These are phyloP conservation scores for Sarcophilus harrisii DNA, from an alignment of 2,797 vertebrate genomes.

Conservation along the genomic window DNA sequence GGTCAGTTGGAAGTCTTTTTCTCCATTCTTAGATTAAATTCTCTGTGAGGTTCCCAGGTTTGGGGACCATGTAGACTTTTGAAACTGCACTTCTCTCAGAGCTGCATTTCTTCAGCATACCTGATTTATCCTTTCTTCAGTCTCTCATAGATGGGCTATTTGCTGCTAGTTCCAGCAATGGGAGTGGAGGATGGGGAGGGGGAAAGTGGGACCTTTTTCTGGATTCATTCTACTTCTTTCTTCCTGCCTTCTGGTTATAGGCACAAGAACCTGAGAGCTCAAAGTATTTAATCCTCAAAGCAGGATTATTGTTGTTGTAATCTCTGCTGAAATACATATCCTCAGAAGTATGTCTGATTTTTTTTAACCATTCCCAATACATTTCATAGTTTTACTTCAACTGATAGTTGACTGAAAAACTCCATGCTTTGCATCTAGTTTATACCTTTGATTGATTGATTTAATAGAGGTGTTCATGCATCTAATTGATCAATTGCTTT, in stretches of 20 bases:
- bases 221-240: not conserved
- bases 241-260: not conserved
- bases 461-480: not conserved
- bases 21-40: not conserved
- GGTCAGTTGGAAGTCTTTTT: not conserved
- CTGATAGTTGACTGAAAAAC: not conserved
- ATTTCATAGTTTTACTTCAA: not conserved
- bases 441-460: not conserved
- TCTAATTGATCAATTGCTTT: not conserved
- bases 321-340: not conserved
- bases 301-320: not conserved
- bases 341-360: not conserved
- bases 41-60: not conserved
- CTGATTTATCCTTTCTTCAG: not conserved
- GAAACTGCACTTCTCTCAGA: not conserved
- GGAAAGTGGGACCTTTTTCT: not conserved
- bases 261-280: not conserved
- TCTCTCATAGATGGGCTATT: not conserved
- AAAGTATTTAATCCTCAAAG: not conserved
- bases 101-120: not conserved
- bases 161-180: not conserved
- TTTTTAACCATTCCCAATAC: not conserved
- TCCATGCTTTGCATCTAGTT: not conserved
- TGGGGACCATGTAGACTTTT: not conserved
- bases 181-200: not conserved